Evolutionary conservation across 1,140 invertebrate species (phyloP).

Genomic region (Lepidurus couesii): DNA sequence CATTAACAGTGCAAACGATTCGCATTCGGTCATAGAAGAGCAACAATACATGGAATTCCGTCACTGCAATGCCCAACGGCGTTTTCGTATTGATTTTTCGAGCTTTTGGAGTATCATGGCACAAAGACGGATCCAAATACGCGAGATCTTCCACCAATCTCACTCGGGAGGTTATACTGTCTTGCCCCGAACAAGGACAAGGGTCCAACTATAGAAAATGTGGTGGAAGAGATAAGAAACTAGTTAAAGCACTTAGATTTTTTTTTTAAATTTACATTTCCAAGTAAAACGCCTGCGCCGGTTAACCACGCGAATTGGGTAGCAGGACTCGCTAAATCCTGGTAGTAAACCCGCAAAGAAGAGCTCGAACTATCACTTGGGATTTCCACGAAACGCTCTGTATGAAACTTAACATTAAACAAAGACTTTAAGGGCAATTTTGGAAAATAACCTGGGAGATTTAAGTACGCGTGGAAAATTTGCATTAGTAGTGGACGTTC

Average conservation of each 20-base stretch:
- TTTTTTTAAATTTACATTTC: conserved; percentile 50
- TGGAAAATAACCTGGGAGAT: conserved; percentile 54
- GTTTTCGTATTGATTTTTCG: conserved; percentile 32
- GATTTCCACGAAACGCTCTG: conserved; percentile 61
- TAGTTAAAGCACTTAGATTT: conserved; percentile 4
- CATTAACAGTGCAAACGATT: conserved; percentile 76
- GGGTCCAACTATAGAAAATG: conserved; percentile 1
- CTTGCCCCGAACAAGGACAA: conserved; percentile 1
- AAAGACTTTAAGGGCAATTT: conserved; percentile 6
- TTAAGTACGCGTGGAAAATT: conserved; percentile 75
- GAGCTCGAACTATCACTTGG: conserved; percentile 71
- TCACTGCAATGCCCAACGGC: conserved; percentile 74
- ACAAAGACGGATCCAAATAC: not conserved
- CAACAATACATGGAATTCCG: conserved; percentile 83
- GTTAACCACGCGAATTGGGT: conserved; percentile 80
- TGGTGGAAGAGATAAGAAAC: not conserved
- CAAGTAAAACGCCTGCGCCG: conserved; percentile 63
- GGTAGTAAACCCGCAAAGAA: conserved; percentile 72
- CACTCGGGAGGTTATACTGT: conserved; percentile 10
- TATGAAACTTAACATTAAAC: conserved; percentile 39
- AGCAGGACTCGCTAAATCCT: conserved; percentile 57
- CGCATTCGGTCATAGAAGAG: conserved; percentile 76
- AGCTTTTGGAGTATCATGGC: not conserved
- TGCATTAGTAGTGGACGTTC: conserved; percentile 73
- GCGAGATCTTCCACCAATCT: not conserved